Conservation (phyloP, 2,113 vertebrate species). For the Pomatorhinus ruficollis region DNA sequence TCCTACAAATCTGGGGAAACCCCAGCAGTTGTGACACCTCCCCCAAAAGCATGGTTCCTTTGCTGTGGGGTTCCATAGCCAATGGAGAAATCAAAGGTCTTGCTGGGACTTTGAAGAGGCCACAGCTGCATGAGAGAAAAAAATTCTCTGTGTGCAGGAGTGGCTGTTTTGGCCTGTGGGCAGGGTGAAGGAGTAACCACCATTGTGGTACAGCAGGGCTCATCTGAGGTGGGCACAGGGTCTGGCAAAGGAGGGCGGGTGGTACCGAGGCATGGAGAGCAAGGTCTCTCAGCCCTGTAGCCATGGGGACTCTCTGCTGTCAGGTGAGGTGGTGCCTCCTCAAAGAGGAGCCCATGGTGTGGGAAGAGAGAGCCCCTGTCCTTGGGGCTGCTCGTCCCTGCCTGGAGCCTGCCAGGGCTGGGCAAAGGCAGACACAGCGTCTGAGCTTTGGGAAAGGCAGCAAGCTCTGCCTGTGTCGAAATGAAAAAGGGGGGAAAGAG, state of each 20-base stretch:
- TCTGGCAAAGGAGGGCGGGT: neutral
- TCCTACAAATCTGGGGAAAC: neutral
- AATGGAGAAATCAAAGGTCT: neutral
- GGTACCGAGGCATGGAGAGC: neutral
- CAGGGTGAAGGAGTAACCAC: neutral
- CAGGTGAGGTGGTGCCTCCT: neutral
- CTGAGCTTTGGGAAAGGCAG: neutral
- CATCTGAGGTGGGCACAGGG: neutral
- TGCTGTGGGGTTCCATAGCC: neutral
- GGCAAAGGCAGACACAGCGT: neutral
- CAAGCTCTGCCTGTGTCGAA: neutral
- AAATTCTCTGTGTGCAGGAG: neutral
- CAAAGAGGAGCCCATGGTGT: neutral
- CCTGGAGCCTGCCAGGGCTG: neutral
- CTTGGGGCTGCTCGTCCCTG: neutral
- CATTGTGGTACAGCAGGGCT: neutral
- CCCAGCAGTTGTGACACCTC: neutral
- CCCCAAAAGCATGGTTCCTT: neutral
- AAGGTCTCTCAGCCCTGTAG: neutral
- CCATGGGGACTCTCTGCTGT: neutral
- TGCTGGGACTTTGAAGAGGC: neutral
- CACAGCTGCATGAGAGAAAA: neutral
- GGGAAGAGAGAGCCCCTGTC: rapidly evolving
- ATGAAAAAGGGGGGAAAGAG: neutral
- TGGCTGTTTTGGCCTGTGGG: neutral